Conservation (phyloP, 2,113 vertebrate genomes). For the Solenodon paradoxus region DNA sequence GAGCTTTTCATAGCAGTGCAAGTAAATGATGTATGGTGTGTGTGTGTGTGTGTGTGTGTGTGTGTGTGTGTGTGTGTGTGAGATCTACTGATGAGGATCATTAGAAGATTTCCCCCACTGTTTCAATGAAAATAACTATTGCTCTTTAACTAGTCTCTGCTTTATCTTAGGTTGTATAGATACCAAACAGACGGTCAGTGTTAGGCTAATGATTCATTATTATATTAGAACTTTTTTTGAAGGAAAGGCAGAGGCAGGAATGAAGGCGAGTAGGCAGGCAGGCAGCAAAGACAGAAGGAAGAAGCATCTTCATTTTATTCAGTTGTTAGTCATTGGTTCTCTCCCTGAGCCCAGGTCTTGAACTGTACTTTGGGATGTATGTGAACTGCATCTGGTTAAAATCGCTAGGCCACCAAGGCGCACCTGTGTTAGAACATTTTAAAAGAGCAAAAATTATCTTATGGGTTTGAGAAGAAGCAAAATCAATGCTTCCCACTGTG, state of each 20-base stretch:
- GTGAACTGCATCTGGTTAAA: too few species aligned
- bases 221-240: not conserved
- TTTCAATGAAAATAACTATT: not conserved
- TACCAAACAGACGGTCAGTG: not conserved
- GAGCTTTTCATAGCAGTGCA: not conserved
- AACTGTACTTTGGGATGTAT: too few species aligned
- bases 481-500: constrained; percentile 23
- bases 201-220: constrained; percentile 37
- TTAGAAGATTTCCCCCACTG: not conserved
- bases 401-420: too few species aligned
- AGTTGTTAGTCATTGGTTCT: too few species aligned
- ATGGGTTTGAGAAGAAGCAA: constrained; percentile 38
- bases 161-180: not conserved
- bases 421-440: too few species aligned
- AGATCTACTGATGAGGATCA: not conserved
- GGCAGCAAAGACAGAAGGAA: too few species aligned
- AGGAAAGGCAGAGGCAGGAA: too few species aligned
- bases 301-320: too few species aligned
- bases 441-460: constrained; percentile 29
- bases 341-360: too few species aligned
- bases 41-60: not conserved
- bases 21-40: not conserved
- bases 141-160: not conserved
- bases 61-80: not conserved
- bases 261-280: too few species aligned